Evolutionary conservation across 2,888 invertebrate species (phyloP).

Genomic region (Oeneis ivallda): DNA sequence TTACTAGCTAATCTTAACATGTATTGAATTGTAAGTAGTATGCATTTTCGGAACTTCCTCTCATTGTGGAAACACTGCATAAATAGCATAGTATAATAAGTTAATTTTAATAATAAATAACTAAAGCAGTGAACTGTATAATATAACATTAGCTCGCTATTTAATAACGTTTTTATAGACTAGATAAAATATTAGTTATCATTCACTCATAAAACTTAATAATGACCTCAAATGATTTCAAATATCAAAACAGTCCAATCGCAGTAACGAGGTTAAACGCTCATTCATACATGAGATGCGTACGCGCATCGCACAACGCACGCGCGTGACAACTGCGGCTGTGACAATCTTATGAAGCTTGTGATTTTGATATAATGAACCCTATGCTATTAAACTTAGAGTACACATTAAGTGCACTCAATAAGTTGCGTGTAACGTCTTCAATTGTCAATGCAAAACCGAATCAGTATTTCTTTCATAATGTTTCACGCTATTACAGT

Average conservation of each 20-base stretch:
- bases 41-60: too few species aligned
- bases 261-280: constrained; percentile 44
- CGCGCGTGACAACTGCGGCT: constrained; percentile 47
- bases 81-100: too few species aligned
- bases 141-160: too few species aligned
- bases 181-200: too few species aligned
- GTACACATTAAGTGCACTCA: not conserved
- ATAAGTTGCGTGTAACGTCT: not conserved
- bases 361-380: constrained; percentile 14
- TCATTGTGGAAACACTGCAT: too few species aligned
- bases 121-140: too few species aligned
- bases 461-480: constrained; percentile 16
- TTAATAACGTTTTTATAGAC: too few species aligned
- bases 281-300: constrained; percentile 63
- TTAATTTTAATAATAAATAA: too few species aligned
- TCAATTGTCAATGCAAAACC: constrained; percentile 22
- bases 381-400: not conserved
- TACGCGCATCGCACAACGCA: constrained; percentile 50
- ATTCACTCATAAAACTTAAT: not conserved
- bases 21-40: too few species aligned
- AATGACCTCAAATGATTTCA: constrained; percentile 4
- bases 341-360: constrained; percentile 5
- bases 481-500: constrained; percentile 15
- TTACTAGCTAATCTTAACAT: too few species aligned
- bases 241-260: constrained; percentile 51